Percentiles rank a stretch among this genome's conserved stretches.
Conservation (phyloP, 2,888 invertebrate genomes). For the Xestobium rufovillosum region DNA sequence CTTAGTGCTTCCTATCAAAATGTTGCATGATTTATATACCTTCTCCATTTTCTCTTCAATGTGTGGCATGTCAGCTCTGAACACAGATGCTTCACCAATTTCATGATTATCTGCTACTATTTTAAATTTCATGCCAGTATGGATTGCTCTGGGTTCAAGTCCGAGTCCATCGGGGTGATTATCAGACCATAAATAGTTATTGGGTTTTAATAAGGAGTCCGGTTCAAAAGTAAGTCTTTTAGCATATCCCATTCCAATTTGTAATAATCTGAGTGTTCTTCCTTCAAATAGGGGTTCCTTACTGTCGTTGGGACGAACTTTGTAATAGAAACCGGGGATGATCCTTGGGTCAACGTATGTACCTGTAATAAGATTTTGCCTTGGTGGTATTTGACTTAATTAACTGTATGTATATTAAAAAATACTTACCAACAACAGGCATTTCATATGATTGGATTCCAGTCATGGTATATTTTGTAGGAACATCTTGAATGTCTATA, state of each 20-base stretch:
- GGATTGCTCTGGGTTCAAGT: slow-evolving; percentile 58
- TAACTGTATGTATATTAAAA: not conserved
- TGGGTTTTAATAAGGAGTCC: slow-evolving; percentile 50
- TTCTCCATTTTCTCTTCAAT: slow-evolving; percentile 56
- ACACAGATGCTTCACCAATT: slow-evolving; percentile 59
- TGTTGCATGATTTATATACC: no score
- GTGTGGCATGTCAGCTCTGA: slow-evolving; percentile 61
- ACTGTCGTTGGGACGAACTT: slow-evolving; percentile 59
- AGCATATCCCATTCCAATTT: slow-evolving; percentile 69
- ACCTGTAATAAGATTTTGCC: slow-evolving; percentile 33
- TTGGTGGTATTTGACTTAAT: not conserved
- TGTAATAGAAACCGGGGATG: slow-evolving; percentile 65
- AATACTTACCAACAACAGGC: slow-evolving; percentile 58
- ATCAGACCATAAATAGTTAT: slow-evolving; percentile 73
- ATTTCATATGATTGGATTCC: slow-evolving; percentile 60
- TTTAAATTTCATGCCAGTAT: slow-evolving; percentile 58
- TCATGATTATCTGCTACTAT: slow-evolving; percentile 53
- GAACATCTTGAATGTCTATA: slow-evolving; percentile 55
- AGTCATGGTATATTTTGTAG: slow-evolving; percentile 57
- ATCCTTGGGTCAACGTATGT: slow-evolving; percentile 67
- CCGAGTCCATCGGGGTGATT: slow-evolving; percentile 66
- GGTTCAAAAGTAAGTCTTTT: slow-evolving; percentile 67
- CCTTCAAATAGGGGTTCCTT: slow-evolving; percentile 59
- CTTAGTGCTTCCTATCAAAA: not conserved
- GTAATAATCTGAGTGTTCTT: slow-evolving; percentile 53